Evolutionary conservation across 2,888 invertebrate genomes (phyloP).

Genomic region (Ectemnius cavifrons): DNA sequence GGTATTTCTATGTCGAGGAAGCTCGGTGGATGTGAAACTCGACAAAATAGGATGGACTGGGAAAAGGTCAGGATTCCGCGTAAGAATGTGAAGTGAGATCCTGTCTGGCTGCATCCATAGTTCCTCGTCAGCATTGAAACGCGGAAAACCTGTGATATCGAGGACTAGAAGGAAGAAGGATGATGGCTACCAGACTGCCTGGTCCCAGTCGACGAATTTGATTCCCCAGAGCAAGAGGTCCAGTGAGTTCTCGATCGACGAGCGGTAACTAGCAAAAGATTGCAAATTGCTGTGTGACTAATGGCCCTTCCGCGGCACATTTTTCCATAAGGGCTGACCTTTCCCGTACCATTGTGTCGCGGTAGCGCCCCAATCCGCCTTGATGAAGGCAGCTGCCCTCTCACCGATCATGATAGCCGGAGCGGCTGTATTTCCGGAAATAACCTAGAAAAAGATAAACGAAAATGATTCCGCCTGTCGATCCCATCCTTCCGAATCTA

Average conservation of each 20-base stretch:
- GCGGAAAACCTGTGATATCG: neutral
- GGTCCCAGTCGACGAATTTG: constrained; percentile 68
- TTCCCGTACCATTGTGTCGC: constrained; percentile 71
- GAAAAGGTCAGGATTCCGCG: too few species aligned
- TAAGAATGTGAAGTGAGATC: too few species aligned
- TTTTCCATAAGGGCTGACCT: constrained; percentile 42
- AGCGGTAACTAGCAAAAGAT: constrained; percentile 65
- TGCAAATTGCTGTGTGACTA: constrained; percentile 61
- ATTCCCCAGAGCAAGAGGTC: constrained; percentile 71
- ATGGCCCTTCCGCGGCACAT: constrained; percentile 26
- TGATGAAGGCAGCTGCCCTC: constrained; percentile 80
- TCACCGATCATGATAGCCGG: constrained; percentile 83
- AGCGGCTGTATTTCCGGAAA: constrained; percentile 81
- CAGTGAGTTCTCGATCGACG: constrained; percentile 65
- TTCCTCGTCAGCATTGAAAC: too few species aligned
- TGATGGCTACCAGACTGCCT: constrained; percentile 61
- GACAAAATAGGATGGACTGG: too few species aligned
- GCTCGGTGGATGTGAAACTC: too few species aligned
- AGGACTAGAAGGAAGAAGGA: neutral
- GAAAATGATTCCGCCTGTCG: neutral
- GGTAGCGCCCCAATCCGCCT: constrained; percentile 77
- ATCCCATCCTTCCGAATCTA: too few species aligned
- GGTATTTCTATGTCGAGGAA: too few species aligned
- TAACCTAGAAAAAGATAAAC: constrained; percentile 59
- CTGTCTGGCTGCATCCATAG: too few species aligned